Conservation (phyloP, 2,797 vertebrate genomes). For the Lepus oiostolus region DNA sequence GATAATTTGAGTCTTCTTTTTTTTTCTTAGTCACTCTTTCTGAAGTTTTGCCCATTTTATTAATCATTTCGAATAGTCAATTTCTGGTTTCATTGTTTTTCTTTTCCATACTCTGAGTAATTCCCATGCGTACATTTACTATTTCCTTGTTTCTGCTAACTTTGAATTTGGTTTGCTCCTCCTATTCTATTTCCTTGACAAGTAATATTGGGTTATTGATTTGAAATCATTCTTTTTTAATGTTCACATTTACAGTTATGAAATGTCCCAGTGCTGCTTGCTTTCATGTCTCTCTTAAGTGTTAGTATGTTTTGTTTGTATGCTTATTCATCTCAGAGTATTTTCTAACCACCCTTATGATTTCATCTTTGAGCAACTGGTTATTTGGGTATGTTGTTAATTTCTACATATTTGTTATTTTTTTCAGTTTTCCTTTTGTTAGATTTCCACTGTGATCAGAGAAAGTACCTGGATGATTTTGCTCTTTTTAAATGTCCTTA, state of each 20-base stretch:
- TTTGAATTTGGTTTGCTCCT: neutral
- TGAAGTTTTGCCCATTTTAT: neutral
- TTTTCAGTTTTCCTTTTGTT: neutral
- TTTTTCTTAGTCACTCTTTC: neutral
- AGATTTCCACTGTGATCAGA: neutral
- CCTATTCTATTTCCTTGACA: neutral
- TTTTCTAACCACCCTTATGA: neutral
- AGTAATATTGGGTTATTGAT: neutral
- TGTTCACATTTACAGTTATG: neutral
- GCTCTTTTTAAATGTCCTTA: neutral
- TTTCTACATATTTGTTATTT: neutral
- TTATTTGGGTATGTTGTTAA: neutral
- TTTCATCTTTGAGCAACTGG: neutral
- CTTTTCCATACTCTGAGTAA: neutral
- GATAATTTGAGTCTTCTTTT: neutral
- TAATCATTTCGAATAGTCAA: neutral
- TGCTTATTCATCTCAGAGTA: neutral
- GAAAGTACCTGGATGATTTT: neutral
- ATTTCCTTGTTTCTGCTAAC: neutral
- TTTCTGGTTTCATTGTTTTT: neutral
- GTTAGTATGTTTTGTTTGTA: neutral
- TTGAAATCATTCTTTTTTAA: neutral
- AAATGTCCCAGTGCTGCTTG: neutral
- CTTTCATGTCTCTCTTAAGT: neutral
- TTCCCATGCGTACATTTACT: neutral